These are phyloP conservation scores for Plectus sambesii DNA, from an alignment of 1,140 invertebrate species.

Conservation along the genomic window DNA sequence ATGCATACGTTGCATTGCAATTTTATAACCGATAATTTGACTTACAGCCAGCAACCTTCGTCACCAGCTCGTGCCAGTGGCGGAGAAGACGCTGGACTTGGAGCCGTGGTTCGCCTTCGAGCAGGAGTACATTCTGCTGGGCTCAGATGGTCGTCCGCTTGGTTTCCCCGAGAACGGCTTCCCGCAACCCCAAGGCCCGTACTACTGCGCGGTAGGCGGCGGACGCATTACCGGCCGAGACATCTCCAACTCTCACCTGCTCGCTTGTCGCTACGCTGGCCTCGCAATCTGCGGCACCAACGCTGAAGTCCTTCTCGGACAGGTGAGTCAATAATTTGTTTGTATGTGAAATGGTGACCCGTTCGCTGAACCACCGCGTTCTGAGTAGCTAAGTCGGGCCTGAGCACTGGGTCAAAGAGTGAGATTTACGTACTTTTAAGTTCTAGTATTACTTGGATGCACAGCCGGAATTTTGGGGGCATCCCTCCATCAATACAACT, in stretches of 20 bases:
- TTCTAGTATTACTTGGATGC: too few relatives aligned
- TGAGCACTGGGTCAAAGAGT: too few relatives aligned
- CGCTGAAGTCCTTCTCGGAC: constrained; percentile 80
- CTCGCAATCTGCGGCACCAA: constrained; percentile 74
- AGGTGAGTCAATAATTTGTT: too few relatives aligned
- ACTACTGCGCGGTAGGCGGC: constrained; percentile 85
- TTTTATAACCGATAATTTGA: not conserved
- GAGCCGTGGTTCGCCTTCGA: constrained; percentile 82
- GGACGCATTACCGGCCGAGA: constrained; percentile 79
- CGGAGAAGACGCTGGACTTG: constrained; percentile 58
- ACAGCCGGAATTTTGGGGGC: too few relatives aligned
- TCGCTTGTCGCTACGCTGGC: constrained; percentile 68
- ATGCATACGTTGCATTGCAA: too few relatives aligned
- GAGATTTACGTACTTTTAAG: too few relatives aligned
- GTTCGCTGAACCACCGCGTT: too few relatives aligned
- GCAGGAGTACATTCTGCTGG: constrained; percentile 80
- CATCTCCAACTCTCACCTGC: constrained; percentile 70
- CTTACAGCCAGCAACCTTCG: constrained; percentile 59
- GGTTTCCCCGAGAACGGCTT: constrained; percentile 87
- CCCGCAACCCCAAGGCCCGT: constrained; percentile 75
- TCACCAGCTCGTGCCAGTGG: constrained; percentile 58
- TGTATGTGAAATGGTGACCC: too few relatives aligned
- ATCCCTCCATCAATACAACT: too few relatives aligned
- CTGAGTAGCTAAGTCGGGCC: too few relatives aligned
- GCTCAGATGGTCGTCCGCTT: constrained; percentile 71